Conservation (phyloP, 2,113 vertebrate species). For the Rhabdornis inornatus region DNA sequence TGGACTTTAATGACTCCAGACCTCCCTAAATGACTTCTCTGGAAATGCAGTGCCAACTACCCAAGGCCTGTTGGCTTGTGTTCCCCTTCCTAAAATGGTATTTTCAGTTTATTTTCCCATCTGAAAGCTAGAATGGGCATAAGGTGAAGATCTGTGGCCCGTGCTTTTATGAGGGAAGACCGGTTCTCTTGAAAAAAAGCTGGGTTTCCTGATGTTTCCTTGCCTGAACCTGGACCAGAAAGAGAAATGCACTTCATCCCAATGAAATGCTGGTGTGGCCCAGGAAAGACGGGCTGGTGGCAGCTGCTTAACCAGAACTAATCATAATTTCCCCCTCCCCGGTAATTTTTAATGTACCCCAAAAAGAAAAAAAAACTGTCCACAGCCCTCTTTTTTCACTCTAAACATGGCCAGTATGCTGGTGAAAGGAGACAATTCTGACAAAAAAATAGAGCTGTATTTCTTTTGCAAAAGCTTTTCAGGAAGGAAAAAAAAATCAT, state of each 20-base stretch:
- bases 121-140: not conserved
- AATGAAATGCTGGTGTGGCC: not conserved
- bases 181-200: not conserved
- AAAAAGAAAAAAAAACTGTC: not conserved
- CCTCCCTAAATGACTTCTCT: not conserved
- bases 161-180: not conserved
- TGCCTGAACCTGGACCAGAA: not conserved
- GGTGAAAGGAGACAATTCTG: not conserved
- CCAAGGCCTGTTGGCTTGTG: not conserved
- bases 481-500: not conserved
- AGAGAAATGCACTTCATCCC: not conserved
- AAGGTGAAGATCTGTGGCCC: not conserved
- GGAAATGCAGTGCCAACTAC: not conserved
- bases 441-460: not conserved
- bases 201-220: not conserved
- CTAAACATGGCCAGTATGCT: not conserved
- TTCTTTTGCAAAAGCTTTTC: not conserved
- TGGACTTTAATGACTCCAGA: not conserved
- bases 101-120: not conserved
- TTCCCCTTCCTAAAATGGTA: not conserved
- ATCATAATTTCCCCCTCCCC: rapidly evolving
- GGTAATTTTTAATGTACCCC: not conserved
- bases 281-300: not conserved
- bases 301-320: not conserved
- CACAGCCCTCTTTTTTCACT: not conserved